Evolutionary conservation across 2,797 vertebrate genomes (phyloP).

Genomic region (Adelosebastes latens): DNA sequence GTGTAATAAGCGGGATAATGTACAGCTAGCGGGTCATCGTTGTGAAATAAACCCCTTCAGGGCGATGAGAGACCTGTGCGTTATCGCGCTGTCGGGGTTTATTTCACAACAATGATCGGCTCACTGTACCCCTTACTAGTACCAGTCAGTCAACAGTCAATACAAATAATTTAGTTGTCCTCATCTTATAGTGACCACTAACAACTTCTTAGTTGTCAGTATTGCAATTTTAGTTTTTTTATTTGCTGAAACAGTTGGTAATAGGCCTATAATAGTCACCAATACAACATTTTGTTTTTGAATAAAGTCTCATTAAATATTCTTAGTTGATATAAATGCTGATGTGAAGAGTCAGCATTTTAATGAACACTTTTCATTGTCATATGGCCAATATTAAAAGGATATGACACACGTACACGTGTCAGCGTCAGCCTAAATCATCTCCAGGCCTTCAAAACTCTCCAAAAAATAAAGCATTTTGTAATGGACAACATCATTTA

Average conservation of each 20-base stretch:
- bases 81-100: too few relatives aligned
- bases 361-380: background rate
- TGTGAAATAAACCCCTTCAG: too few relatives aligned
- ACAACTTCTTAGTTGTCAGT: too few relatives aligned
- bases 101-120: too few relatives aligned
- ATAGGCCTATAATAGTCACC: too few relatives aligned
- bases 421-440: background rate
- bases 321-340: background rate
- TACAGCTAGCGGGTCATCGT: too few relatives aligned
- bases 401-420: background rate
- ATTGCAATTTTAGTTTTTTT: background rate
- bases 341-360: background rate
- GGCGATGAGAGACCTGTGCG: too few relatives aligned
- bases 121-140: too few relatives aligned
- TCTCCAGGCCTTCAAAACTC: background rate
- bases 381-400: background rate
- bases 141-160: background rate
- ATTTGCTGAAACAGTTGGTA: too few relatives aligned
- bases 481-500: background rate
- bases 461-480: background rate
- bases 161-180: background rate
- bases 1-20: too few relatives aligned
- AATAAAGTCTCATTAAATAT: background rate
- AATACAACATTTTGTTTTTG: background rate
- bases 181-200: too few relatives aligned